Base-by-base conservation (phyloP, 1,140 invertebrate genomes). In the Procambarus clarkii region DNA sequence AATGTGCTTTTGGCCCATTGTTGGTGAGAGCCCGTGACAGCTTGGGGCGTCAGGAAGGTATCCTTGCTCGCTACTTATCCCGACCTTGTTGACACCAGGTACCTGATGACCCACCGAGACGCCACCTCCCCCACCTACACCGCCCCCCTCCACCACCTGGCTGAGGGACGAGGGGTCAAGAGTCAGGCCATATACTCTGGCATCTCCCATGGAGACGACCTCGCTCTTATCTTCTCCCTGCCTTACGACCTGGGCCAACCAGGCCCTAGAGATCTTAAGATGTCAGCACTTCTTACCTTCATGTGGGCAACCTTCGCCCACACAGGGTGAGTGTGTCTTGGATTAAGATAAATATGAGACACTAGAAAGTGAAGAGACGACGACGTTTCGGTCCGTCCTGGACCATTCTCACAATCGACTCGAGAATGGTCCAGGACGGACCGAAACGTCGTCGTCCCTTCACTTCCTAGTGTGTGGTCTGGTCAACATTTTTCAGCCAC, bases 221-320 rank as follows among this genome's bases (percentile, higher is more conserved):
- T 97, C 45, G 96, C 96, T 93, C 97, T 97, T 93, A 93, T 97
- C 1, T 97, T 97, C 92, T 96, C 96, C 0, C 95, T 97, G 50
- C 86, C 89, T 3, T 78, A 77, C 34, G n/a, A 83, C 21, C 18
- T 88, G 9, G 86, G 78, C 11, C 48, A 88, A 50, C 69, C 82
- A 8, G 81, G 81, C 50, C 76, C 86, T 2, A 44, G 81, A 21
- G 91, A 92, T 71, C 48, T 83, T 8, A 80, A 79, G 46, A 88
- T 92, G 18, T 92, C 91, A 8, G n/a, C 54, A 21, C 45, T 92
- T 15, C 78, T 92, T 18, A 88, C 86, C 44, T 54, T 58, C 50
- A 82, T 86, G 50, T 92, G 91, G 91, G 91, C 91, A 2, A 83
- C 87, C 50, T 92, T 92, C 86, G 54, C 74, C 4, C 81, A 90